Evolutionary conservation across 2,797 vertebrate genomes (phyloP).

Genomic region (Synanceia verrucosa): DNA sequence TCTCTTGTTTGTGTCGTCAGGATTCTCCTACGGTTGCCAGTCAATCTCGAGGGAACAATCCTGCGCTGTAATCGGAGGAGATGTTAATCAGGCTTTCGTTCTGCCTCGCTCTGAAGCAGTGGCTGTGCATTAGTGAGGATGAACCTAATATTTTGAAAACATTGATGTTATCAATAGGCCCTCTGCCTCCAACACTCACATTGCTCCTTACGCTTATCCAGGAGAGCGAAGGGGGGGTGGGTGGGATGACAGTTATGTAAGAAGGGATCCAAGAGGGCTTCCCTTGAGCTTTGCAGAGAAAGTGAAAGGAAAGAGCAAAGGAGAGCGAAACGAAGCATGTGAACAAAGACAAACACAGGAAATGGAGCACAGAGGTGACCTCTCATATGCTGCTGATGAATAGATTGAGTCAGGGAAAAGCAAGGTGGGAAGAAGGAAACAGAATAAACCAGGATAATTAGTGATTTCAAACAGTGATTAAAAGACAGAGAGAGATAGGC

Average conservation of each 20-base stretch:
- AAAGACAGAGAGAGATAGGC: slow-evolving; percentile 26
- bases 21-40: slow-evolving; percentile 34
- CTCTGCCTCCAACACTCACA: slow-evolving; percentile 36
- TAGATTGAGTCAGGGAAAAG: slow-evolving; percentile 42
- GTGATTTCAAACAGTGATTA: slow-evolving; percentile 58
- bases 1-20: slow-evolving; percentile 17
- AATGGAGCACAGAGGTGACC: slow-evolving; percentile 54
- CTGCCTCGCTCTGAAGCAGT: slow-evolving; percentile 13
- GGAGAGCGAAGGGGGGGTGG: slow-evolving; percentile 27
- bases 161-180: slow-evolving; percentile 52
- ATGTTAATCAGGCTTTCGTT: slow-evolving; percentile 46
- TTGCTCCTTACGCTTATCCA: slow-evolving; percentile 46
- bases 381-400: slow-evolving; percentile 46
- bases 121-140: slow-evolving; percentile 22
- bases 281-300: slow-evolving; percentile 62
- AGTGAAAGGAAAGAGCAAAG: slow-evolving; percentile 35
- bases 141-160: slow-evolving; percentile 48
- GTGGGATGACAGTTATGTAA: slow-evolving; percentile 64
- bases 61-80: slow-evolving; percentile 23
- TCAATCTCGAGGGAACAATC: slow-evolving; percentile 35
- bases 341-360: slow-evolving; percentile 15
- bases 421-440: not conserved
- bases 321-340: slow-evolving; percentile 16
- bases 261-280: slow-evolving; percentile 58
- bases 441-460: slow-evolving; percentile 54